These are phyloP conservation scores for Sebastes itinus DNA, from an alignment of 2,797 vertebrate species.

Conservation along the genomic window DNA sequence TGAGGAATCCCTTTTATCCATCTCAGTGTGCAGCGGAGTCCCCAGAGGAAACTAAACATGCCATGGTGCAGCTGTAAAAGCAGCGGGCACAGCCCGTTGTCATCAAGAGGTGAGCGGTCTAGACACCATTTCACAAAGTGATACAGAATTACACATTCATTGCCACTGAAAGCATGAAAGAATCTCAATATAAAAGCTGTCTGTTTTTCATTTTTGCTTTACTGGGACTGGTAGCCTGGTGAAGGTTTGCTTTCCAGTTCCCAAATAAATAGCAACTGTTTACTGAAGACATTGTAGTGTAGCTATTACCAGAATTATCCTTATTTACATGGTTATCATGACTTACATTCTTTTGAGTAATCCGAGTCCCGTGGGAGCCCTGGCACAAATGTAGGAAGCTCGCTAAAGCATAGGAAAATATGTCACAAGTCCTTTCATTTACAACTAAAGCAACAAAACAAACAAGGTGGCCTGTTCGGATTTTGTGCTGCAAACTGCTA, in stretches of 20 bases:
- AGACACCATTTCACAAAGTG: slow-evolving; percentile 52
- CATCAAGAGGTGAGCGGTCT: slow-evolving; percentile 43
- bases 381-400: slow-evolving; percentile 76
- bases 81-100: slow-evolving; percentile 58
- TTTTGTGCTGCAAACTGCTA: slow-evolving; percentile 53
- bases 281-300: slow-evolving; percentile 52
- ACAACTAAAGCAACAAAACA: slow-evolving; percentile 52
- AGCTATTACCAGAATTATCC: slow-evolving; percentile 68
- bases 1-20: slow-evolving; percentile 52
- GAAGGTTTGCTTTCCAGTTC: slow-evolving; percentile 38
- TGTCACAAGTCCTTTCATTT: slow-evolving; percentile 67
- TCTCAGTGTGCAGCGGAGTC: slow-evolving; percentile 35
- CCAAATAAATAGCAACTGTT: slow-evolving; percentile 36
- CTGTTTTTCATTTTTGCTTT: slow-evolving; percentile 61
- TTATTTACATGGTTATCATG: slow-evolving; percentile 76
- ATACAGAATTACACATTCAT: slow-evolving; percentile 79
- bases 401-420: slow-evolving; percentile 69
- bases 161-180: slow-evolving; percentile 70
- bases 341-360: slow-evolving; percentile 83
- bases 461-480: slow-evolving; percentile 25
- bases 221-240: slow-evolving; percentile 34
- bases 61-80: slow-evolving; percentile 20
- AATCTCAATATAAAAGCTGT: slow-evolving; percentile 62
- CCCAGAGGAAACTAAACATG: too few relatives aligned
- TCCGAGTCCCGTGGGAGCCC: slow-evolving; percentile 69